A percentile compares a stretch with the other conserved stretches of the same genome.
These are phyloP conservation scores for Leptinotarsa lineolata DNA, from an alignment of 1,140 invertebrate genomes.

Conservation along the genomic window DNA sequence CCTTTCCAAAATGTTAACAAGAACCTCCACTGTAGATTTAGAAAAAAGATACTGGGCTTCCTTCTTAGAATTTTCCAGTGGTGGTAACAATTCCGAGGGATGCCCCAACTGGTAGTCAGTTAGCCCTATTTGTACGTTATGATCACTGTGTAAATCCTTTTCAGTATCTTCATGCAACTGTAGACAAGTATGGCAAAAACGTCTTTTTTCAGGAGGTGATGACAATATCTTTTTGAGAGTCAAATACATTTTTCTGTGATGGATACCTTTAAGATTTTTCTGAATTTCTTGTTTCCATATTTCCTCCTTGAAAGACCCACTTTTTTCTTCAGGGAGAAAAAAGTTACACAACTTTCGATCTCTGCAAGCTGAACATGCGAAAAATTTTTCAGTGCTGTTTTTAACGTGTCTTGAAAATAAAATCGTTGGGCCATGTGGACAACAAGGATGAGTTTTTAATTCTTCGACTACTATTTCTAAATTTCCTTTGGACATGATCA, in stretches of 20 bases:
- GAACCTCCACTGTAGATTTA: slow-evolving; percentile 60
- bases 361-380: slow-evolving; percentile 78
- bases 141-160: slow-evolving; percentile 57
- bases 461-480: slow-evolving; percentile 43
- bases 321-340: slow-evolving; percentile 63
- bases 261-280: slow-evolving; percentile 57
- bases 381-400: slow-evolving; percentile 60
- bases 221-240: slow-evolving; percentile 55
- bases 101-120: slow-evolving; percentile 59
- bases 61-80: slow-evolving; percentile 68
- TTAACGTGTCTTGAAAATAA: slow-evolving; percentile 64
- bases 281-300: slow-evolving; percentile 60
- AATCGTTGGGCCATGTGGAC: slow-evolving; percentile 70
- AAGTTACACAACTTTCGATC: slow-evolving; percentile 75
- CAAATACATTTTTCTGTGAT: slow-evolving; percentile 62
- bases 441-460: slow-evolving; percentile 59
- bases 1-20: slow-evolving; percentile 60
- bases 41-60: slow-evolving; percentile 80
- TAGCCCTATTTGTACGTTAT: slow-evolving; percentile 58
- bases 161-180: slow-evolving; percentile 60
- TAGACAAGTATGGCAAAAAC: slow-evolving; percentile 69
- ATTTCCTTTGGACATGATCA: neutral
- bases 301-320: slow-evolving; percentile 58
- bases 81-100: slow-evolving; percentile 65
- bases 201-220: slow-evolving; percentile 54